Evolutionary conservation across 2,888 invertebrate genomes (phyloP).

Genomic region (Sinelater perroti): DNA sequence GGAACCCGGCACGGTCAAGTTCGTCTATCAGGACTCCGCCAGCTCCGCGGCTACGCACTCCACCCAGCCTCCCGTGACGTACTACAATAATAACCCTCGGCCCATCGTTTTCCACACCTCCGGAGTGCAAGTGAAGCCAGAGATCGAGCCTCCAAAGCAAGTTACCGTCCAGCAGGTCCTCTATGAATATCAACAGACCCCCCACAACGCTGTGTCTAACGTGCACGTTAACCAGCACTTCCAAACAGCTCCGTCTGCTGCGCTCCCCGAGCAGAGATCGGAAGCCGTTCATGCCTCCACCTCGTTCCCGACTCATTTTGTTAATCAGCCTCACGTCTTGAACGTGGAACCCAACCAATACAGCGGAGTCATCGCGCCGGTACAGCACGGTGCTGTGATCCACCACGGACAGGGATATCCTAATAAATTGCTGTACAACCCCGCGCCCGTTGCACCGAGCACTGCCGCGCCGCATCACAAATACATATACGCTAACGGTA

Average conservation of each 20-base stretch:
- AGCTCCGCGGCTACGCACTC: slow-evolving; percentile 13
- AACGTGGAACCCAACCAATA: slow-evolving; percentile 24
- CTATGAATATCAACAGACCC: slow-evolving; percentile 54
- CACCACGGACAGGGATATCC: slow-evolving; percentile 37
- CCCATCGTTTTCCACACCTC: slow-evolving; percentile 10
- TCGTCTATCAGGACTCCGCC: slow-evolving; percentile 19
- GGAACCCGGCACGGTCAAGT: slow-evolving; percentile 23
- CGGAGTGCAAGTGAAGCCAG: slow-evolving; percentile 26
- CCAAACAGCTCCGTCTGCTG: slow-evolving; percentile 32
- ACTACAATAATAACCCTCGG: slow-evolving; percentile 9
- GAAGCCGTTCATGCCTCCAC: slow-evolving; percentile 12
- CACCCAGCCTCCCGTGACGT: not conserved
- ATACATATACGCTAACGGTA: slow-evolving; percentile 32
- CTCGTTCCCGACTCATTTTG: slow-evolving; percentile 5
- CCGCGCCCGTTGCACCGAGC: slow-evolving; percentile 22
- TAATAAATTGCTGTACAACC: slow-evolving; percentile 18
- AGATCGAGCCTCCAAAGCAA: slow-evolving; percentile 46
- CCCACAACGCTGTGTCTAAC: slow-evolving; percentile 52
- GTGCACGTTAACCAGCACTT: slow-evolving; percentile 52
- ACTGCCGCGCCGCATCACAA: slow-evolving; percentile 25
- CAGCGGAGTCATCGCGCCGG: slow-evolving; percentile 28
- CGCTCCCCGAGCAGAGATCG: not conserved
- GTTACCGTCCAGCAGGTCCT: slow-evolving; percentile 54
- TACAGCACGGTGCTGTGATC: slow-evolving; percentile 39
- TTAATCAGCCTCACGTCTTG: slow-evolving; percentile 21